Percentiles rank a stretch among this genome's conserved stretches.
These are phyloP conservation scores for Ormyrus thymus DNA, from an alignment of 2,888 invertebrate genomes.

Conservation along the genomic window DNA sequence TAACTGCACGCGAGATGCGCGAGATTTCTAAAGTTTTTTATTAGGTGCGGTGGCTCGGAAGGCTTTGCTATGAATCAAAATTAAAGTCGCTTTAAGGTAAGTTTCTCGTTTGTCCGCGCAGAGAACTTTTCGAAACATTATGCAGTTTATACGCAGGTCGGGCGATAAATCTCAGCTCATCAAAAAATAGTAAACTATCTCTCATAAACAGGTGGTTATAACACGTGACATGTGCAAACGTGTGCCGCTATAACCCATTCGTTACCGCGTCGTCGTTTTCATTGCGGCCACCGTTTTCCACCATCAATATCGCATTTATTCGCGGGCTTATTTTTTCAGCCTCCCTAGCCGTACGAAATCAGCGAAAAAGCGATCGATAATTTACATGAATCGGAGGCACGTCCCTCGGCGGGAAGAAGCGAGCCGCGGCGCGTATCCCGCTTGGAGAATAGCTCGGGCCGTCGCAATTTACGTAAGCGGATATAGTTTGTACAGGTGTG, in stretches of 20 bases:
- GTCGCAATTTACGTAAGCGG: constrained; percentile 44
- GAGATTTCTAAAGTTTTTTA: constrained; percentile 29
- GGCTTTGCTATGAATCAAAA: constrained; percentile 68
- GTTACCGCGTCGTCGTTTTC: too few species aligned
- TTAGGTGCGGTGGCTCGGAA: constrained; percentile 38
- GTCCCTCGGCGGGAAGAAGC: too few species aligned
- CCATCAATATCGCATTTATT: too few species aligned
- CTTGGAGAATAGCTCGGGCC: not conserved
- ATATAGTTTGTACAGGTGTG: constrained; percentile 47
- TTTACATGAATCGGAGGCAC: not conserved
- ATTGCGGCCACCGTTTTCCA: too few species aligned
- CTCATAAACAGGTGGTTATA: not conserved
- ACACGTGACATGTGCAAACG: too few species aligned
- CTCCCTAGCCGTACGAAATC: not conserved
- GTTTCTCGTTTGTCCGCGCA: constrained; percentile 55
- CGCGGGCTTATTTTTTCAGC: too few species aligned
- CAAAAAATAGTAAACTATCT: constrained; percentile 24
- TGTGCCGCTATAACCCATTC: too few species aligned
- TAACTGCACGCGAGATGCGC: not conserved
- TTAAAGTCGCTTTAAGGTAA: constrained; percentile 68
- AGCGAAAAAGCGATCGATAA: not conserved
- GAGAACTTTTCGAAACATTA: constrained; percentile 14
- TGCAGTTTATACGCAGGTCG: not conserved
- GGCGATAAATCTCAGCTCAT: not conserved
- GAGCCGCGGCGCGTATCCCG: too few species aligned